Evolutionary conservation across 1,140 invertebrate genomes (phyloP).

Genomic region (Acromyrmex echinatior): DNA sequence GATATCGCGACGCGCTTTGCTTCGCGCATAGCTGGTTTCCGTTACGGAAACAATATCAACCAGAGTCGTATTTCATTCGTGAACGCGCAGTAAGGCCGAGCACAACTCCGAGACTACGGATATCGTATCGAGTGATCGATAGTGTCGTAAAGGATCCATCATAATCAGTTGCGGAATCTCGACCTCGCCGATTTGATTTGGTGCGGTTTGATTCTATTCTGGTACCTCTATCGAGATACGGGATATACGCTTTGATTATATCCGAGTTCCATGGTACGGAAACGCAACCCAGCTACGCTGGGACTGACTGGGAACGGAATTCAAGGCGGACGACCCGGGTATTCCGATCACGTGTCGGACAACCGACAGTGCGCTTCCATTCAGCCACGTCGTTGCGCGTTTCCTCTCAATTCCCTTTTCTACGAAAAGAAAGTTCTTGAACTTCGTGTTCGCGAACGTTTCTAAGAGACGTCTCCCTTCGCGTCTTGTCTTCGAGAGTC

Average conservation of each 20-base stretch:
- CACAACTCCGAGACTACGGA: background rate
- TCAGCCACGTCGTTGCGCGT: slow-evolving; percentile 31
- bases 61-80: slow-evolving; percentile 32
- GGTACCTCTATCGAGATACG: slow-evolving; percentile 29
- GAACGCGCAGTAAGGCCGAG: background rate
- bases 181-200: background rate
- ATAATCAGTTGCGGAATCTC: slow-evolving; percentile 40
- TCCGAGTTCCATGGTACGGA: slow-evolving; percentile 9
- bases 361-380: slow-evolving; percentile 61
- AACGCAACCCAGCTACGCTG: slow-evolving; percentile 5
- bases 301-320: slow-evolving; percentile 43
- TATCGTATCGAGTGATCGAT: slow-evolving; percentile 23
- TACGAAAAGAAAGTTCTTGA: background rate
- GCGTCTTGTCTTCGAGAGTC: slow-evolving; percentile 30
- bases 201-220: background rate
- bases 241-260: slow-evolving; percentile 68
- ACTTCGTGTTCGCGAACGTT: background rate
- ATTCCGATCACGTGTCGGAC: slow-evolving; percentile 73
- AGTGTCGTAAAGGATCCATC: slow-evolving; percentile 24
- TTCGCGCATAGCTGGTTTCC: slow-evolving; percentile 13
- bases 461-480: slow-evolving; percentile 4
- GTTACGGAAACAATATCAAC: slow-evolving; percentile 49
- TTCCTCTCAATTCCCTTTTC: slow-evolving; percentile 58
- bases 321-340: slow-evolving; percentile 15
- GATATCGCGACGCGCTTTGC: slow-evolving; percentile 34